A percentile compares a stretch with the other conserved stretches of the same genome.
Evolutionary conservation across 1,140 invertebrate genomes (phyloP).

Genomic region (Leptinotarsa texana): DNA sequence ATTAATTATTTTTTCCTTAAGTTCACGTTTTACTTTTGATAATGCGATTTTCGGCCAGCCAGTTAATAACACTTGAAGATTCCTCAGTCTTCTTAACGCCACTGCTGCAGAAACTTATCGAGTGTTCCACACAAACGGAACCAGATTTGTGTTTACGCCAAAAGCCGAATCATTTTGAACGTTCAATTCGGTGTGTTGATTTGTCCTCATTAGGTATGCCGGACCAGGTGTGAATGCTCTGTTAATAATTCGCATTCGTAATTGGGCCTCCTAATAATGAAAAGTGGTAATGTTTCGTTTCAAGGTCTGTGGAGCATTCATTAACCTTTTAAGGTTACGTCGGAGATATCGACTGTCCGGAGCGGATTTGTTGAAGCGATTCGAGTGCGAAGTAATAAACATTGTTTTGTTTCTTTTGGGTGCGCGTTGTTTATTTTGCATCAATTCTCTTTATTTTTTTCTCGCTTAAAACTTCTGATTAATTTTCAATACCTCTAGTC

Average conservation of each 20-base stretch:
- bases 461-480: too few species aligned
- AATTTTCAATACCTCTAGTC: too few species aligned
- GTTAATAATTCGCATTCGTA: conserved; percentile 47
- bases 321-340: conserved; percentile 53
- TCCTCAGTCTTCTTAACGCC: background rate
- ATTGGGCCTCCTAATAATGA: conserved; percentile 35
- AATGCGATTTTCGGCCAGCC: too few species aligned
- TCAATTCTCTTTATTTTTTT: too few species aligned
- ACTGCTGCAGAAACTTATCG: background rate
- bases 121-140: background rate
- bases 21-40: too few species aligned
- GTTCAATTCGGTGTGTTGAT: conserved; percentile 11
- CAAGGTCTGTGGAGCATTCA: conserved; percentile 51
- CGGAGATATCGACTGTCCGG: conserved; percentile 1
- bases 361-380: background rate
- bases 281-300: conserved; percentile 31
- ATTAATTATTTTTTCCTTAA: too few species aligned
- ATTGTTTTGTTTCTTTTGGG: too few species aligned
- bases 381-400: background rate
- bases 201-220: conserved; percentile 24
- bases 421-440: too few species aligned
- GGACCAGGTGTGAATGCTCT: conserved; percentile 43
- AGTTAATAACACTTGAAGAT: too few species aligned
- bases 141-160: background rate
- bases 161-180: background rate